Conservation (phyloP, 2,888 invertebrate species). For the Melanostoma mellinum region DNA sequence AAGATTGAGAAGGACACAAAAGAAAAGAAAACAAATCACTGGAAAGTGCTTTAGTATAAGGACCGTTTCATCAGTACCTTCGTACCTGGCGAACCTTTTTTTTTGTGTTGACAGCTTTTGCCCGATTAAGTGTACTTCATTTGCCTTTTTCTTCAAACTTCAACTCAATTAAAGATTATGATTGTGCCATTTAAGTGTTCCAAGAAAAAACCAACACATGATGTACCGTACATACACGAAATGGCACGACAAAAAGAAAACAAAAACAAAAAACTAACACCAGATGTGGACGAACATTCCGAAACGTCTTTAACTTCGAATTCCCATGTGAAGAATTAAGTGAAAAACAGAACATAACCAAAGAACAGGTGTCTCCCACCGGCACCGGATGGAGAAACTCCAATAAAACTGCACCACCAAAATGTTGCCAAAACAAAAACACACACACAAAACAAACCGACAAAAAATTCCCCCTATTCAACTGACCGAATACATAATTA, state of each 20-base stretch:
- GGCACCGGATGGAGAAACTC: constrained; percentile 68
- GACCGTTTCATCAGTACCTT: too few relatives aligned
- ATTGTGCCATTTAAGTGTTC: not conserved
- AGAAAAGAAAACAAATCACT: too few relatives aligned
- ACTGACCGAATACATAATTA: constrained; percentile 51
- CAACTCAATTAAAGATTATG: too few relatives aligned
- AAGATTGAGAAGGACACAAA: too few relatives aligned
- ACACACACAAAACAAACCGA: constrained; percentile 14
- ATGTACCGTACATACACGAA: not conserved
- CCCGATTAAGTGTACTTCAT: too few relatives aligned
- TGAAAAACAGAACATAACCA: constrained; percentile 13
- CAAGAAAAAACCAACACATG: not conserved
- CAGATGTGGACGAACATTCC: constrained; percentile 40
- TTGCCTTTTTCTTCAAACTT: too few relatives aligned
- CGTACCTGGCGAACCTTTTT: too few relatives aligned
- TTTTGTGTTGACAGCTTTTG: too few relatives aligned
- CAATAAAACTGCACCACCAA: constrained; percentile 39
- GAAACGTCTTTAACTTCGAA: constrained; percentile 16
- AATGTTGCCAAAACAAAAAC: constrained; percentile 28
- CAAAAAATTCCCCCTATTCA: constrained; percentile 46
- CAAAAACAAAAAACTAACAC: constrained; percentile 11
- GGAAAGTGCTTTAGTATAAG: too few relatives aligned
- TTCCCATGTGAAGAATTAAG: not conserved
- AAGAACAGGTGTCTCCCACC: constrained; percentile 65
- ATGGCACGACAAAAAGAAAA: not conserved